Evolutionary conservation across 2,113 vertebrate species (phyloP).

Genomic region (Halcyon senegalensis): DNA sequence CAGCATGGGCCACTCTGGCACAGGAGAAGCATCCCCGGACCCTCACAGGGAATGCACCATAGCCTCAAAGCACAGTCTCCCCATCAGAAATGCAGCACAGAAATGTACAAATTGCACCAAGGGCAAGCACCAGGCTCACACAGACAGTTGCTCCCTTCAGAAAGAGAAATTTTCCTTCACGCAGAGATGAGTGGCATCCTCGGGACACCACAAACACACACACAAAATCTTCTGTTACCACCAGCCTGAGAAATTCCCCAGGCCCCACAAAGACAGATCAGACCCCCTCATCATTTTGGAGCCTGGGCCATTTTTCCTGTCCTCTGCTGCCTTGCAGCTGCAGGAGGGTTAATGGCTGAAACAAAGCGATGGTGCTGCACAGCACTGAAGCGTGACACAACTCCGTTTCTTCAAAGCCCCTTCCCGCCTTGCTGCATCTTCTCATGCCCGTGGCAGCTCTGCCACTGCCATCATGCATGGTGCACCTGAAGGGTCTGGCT

Average conservation of each 20-base stretch:
- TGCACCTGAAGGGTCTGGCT: background rate
- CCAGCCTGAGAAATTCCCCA: background rate
- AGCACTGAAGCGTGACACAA: background rate
- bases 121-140: background rate
- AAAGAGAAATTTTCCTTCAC: background rate
- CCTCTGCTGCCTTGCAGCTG: background rate
- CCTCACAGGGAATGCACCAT: fast-evolving
- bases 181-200: background rate
- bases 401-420: background rate
- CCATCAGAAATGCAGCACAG: background rate
- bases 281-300: background rate
- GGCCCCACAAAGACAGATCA: background rate
- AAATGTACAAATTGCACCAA: background rate
- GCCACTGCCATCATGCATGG: fast-evolving
- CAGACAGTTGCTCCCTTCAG: background rate
- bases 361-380: fast-evolving
- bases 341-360: background rate
- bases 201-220: background rate
- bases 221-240: background rate
- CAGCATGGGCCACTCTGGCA: background rate
- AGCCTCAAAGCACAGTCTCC: fast-evolving
- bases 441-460: background rate
- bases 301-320: fast-evolving
- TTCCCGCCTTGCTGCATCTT: background rate
- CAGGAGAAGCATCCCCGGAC: background rate